phyloP scores from a whole-genome alignment of 2,797 vertebrate species.

The Helicolenus hilgendorfi region DNA sequence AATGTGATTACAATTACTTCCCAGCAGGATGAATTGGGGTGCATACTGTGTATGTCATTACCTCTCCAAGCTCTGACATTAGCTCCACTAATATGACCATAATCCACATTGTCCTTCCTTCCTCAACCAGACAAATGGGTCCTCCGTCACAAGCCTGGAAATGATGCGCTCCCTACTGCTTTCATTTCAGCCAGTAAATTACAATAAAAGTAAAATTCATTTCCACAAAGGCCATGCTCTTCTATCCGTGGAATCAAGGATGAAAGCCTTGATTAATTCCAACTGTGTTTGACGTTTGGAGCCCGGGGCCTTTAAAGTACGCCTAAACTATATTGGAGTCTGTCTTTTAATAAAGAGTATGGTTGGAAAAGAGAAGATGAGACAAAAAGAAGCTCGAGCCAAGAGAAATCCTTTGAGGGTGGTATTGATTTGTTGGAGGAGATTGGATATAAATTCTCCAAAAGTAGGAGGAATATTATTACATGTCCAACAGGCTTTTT shows the following conservation, averaged over 20 bases:
- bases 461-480: slow-evolving; percentile 36
- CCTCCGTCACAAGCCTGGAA: slow-evolving; percentile 14
- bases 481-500: slow-evolving; percentile 53
- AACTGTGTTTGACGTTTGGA: slow-evolving; percentile 16
- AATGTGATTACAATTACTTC: slow-evolving; percentile 57
- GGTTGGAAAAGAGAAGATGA: slow-evolving; percentile 38
- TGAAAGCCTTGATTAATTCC: slow-evolving; percentile 44
- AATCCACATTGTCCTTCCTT: slow-evolving; percentile 21
- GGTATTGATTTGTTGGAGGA: slow-evolving; percentile 58
- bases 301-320: slow-evolving; percentile 21
- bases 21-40: slow-evolving; percentile 35
- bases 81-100: slow-evolving; percentile 31
- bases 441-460: slow-evolving; percentile 55
- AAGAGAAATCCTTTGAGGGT: slow-evolving; percentile 36
- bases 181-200: slow-evolving; percentile 32
- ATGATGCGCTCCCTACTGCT: slow-evolving; percentile 11
- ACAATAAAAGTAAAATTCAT: slow-evolving; percentile 28
- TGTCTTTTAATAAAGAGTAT: slow-evolving; percentile 58
- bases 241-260: slow-evolving; percentile 1
- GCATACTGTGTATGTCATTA: slow-evolving; percentile 61
- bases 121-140: neutral
- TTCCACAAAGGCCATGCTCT: slow-evolving; percentile 17
- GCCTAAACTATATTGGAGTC: slow-evolving; percentile 27
- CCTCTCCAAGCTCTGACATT: slow-evolving; percentile 31
- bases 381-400: slow-evolving; percentile 27